phyloP scores from a whole-genome alignment of 2,888 invertebrate species.

The Catocala nupta region DNA sequence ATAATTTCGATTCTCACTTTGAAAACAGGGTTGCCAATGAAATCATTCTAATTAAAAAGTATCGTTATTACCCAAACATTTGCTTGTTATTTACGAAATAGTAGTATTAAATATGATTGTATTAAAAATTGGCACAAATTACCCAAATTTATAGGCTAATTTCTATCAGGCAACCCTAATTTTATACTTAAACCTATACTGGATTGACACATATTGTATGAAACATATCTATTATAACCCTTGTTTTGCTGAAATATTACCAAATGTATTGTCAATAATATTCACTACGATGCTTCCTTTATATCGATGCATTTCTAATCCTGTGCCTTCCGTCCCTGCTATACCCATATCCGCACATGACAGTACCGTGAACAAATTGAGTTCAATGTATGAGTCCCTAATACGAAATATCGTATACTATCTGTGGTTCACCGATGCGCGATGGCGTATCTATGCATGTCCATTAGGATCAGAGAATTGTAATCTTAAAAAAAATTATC shows the following conservation, averaged over 20 bases:
- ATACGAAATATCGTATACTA: neutral
- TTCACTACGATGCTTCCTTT: neutral
- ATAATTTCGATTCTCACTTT: neutral
- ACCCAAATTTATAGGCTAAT: too few relatives aligned
- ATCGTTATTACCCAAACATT: too few relatives aligned
- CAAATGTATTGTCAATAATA: neutral
- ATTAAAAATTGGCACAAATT: too few relatives aligned
- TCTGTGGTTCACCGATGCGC: neutral
- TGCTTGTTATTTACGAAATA: too few relatives aligned
- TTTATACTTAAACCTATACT: neutral
- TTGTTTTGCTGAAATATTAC: conserved; percentile 3
- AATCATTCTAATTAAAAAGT: too few relatives aligned
- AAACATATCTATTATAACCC: conserved; percentile 7
- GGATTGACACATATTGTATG: conserved; percentile 9
- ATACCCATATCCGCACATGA: neutral
- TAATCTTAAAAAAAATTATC: too few relatives aligned
- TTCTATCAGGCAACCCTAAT: too few relatives aligned
- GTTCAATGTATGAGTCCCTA: conserved; percentile 5
- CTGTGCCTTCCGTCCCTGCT: conserved; percentile 10
- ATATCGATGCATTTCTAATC: neutral
- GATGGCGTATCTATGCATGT: too few relatives aligned
- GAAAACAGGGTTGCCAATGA: too few relatives aligned
- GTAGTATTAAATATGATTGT: too few relatives aligned
- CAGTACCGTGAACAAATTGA: conserved; percentile 15
- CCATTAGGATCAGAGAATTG: too few relatives aligned